Conservation (phyloP, 2,797 vertebrate genomes). For the Peromyscus nudipes region DNA sequence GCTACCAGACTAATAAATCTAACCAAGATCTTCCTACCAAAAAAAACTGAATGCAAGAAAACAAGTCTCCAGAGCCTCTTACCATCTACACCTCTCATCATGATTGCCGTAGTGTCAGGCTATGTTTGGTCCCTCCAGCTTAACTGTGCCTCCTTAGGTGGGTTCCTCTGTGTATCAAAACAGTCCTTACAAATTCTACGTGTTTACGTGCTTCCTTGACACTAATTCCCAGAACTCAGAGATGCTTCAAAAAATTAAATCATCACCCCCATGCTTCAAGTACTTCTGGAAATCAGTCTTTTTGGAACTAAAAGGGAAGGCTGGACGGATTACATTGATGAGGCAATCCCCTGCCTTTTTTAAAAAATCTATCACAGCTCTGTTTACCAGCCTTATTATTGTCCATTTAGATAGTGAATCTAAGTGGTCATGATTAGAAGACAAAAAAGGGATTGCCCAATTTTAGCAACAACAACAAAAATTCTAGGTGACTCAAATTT, state of each 20-base stretch:
- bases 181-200: background rate
- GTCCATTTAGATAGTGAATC: background rate
- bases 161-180: background rate
- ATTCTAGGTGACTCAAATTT: background rate
- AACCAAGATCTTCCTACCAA: slow-evolving; percentile 26
- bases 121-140: background rate
- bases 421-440: background rate
- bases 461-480: background rate
- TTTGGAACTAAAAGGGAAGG: slow-evolving; percentile 30
- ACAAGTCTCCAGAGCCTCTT: background rate
- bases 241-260: background rate
- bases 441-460: background rate
- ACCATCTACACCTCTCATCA: background rate
- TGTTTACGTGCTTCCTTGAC: background rate
- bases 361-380: background rate
- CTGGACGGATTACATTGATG: background rate
- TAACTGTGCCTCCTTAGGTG: background rate
- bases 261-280: slow-evolving; percentile 15
- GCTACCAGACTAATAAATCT: background rate
- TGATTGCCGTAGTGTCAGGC: background rate
- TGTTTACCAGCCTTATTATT: background rate
- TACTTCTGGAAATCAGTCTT: background rate
- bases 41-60: background rate
- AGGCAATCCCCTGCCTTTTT: background rate
- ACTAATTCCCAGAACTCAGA: slow-evolving; percentile 22